Conservation (phyloP, 2,888 invertebrate species). For the Heliothis peltigera region DNA sequence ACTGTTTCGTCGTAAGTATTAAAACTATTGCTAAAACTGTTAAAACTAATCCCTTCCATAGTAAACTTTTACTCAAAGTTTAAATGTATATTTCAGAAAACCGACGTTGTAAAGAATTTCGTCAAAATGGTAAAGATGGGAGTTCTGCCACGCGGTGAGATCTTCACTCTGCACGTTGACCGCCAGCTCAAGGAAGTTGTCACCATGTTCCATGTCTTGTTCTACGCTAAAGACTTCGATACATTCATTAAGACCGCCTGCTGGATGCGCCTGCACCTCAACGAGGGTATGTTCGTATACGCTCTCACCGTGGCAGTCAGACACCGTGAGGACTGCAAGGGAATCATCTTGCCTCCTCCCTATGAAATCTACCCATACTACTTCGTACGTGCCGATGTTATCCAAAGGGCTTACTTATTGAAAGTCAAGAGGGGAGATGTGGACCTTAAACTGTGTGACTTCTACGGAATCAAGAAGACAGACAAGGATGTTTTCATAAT, state of each 20-base stretch:
- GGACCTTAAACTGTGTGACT: conserved; percentile 87
- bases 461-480: conserved; percentile 86
- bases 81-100: conserved; percentile 79
- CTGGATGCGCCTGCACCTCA: conserved; percentile 87
- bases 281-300: conserved; percentile 90
- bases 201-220: conserved; percentile 87
- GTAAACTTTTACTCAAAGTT: no score
- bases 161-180: conserved; percentile 86
- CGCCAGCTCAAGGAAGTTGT: conserved; percentile 87
- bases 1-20: conserved; percentile 53
- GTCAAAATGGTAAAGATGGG: conserved; percentile 87
- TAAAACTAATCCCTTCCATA: no score
- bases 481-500: conserved; percentile 90
- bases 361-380: conserved; percentile 91
- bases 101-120: conserved; percentile 90
- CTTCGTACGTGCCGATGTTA: conserved; percentile 92
- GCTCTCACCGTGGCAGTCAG: conserved; percentile 88
- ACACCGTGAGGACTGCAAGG: conserved; percentile 87
- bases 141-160: conserved; percentile 88
- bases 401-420: conserved; percentile 88
- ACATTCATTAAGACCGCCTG: conserved; percentile 87
- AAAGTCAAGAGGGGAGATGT: conserved; percentile 86
- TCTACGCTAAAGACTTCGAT: conserved; percentile 88
- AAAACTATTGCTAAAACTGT: no score
- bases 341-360: conserved; percentile 88